These are phyloP conservation scores for Cynaeus angustus DNA, from an alignment of 2,888 invertebrate species.

Conservation along the genomic window DNA sequence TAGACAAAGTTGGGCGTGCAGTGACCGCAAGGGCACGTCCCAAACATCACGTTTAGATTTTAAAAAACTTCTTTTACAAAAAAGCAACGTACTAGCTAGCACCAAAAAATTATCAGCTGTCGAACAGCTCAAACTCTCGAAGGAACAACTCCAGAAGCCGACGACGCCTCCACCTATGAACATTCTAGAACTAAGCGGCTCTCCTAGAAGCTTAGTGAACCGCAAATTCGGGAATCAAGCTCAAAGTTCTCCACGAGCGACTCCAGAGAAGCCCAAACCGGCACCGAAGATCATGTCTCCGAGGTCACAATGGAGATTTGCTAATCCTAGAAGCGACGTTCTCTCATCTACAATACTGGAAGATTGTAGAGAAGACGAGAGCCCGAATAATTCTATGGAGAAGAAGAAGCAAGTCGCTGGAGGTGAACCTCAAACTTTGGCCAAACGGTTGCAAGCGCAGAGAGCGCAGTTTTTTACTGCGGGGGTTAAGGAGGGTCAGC, in stretches of 20 bases:
- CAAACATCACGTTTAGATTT: constrained; percentile 90
- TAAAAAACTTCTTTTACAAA: constrained; percentile 86
- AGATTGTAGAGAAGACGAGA: constrained; percentile 87
- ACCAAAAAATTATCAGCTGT: constrained; percentile 84
- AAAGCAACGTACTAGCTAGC: constrained; percentile 75
- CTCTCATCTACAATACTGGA: constrained; percentile 91
- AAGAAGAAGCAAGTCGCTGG: constrained; percentile 68
- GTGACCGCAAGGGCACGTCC: constrained; percentile 77
- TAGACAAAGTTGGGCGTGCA: constrained; percentile 74
- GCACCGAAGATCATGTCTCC: constrained; percentile 79
- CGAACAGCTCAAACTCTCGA: constrained; percentile 83
- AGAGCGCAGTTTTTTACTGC: constrained; percentile 75
- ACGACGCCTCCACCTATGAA: constrained; percentile 70
- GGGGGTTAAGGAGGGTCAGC: neutral
- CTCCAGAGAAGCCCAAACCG: constrained; percentile 61
- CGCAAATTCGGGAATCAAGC: constrained; percentile 77
- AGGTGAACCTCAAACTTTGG: neutral
- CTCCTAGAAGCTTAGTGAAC: constrained; percentile 80
- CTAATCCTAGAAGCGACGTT: constrained; percentile 86
- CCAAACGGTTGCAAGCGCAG: constrained; percentile 73
- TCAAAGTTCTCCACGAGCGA: too few relatives aligned
- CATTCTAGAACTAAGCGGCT: constrained; percentile 81
- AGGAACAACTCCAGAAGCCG: constrained; percentile 71
- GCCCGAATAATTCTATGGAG: constrained; percentile 77
- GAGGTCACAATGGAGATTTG: constrained; percentile 82